Evolutionary conservation across 2,113 vertebrate genomes (phyloP).

Genomic region (Oxyura jamaicensis): DNA sequence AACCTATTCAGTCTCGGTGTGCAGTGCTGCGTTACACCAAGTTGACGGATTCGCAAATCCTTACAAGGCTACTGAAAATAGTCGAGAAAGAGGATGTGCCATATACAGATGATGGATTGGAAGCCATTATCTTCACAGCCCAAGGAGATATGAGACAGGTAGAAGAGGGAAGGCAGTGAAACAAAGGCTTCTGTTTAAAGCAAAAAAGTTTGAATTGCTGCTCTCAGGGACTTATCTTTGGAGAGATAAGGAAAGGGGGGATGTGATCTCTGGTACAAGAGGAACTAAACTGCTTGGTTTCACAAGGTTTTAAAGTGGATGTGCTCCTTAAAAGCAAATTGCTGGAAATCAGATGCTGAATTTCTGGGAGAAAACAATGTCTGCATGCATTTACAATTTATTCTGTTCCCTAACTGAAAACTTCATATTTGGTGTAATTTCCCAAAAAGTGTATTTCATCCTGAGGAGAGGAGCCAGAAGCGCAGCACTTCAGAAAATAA

Average conservation of each 20-base stretch:
- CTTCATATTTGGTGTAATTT: not conserved
- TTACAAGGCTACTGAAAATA: conserved; percentile 87
- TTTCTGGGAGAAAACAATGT: not conserved
- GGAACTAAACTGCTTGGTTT: not conserved
- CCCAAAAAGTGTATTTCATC: not conserved
- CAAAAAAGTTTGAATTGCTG: not conserved
- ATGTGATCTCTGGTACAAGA: not conserved
- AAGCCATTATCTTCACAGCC: conserved; percentile 96
- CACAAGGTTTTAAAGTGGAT: not conserved
- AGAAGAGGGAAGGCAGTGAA: not conserved
- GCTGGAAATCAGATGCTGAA: not conserved
- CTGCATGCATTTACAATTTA: not conserved
- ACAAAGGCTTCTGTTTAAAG: not conserved
- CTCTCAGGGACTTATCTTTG: not conserved
- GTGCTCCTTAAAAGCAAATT: not conserved
- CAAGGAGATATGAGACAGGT: conserved; percentile 99
- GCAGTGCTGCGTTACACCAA: conserved; percentile 95
- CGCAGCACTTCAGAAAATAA: not conserved
- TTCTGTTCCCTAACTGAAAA: not conserved
- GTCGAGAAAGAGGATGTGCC: conserved; percentile 86
- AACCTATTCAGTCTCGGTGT: conserved; percentile 96
- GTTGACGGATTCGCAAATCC: conserved; percentile 90
- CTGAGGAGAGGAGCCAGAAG: not conserved
- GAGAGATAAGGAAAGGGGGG: not conserved
- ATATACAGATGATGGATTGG: conserved; percentile 90